Conservation (phyloP, 2,888 invertebrate genomes). For the Mesochorus sp. region DNA sequence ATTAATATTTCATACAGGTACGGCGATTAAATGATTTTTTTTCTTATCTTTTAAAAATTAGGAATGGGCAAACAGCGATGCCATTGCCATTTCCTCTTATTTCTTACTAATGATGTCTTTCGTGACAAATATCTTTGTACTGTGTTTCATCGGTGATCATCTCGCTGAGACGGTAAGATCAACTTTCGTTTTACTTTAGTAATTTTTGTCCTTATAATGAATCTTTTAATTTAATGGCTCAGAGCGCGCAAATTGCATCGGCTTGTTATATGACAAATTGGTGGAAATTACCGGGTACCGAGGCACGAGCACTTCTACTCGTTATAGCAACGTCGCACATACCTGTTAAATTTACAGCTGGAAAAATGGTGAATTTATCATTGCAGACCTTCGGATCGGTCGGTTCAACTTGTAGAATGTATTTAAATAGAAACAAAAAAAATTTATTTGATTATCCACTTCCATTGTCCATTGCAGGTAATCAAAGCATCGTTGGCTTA, state of each 20-base stretch:
- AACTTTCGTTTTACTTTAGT: background rate
- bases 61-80: conserved; percentile 21
- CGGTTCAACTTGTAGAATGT: conserved; percentile 36
- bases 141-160: conserved; percentile 59
- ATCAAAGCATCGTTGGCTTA: conserved; percentile 52
- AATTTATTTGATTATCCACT: background rate
- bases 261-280: conserved; percentile 67
- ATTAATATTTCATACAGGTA: too few species aligned
- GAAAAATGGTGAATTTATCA: conserved; percentile 62
- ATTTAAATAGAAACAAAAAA: background rate
- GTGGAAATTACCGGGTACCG: conserved; percentile 64
- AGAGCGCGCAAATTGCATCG: conserved; percentile 66
- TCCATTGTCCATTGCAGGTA: conserved; percentile 33
- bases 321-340: conserved; percentile 58
- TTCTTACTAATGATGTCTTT: conserved; percentile 7
- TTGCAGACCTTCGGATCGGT: conserved; percentile 63
- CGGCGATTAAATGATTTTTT: too few species aligned
- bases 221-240: background rate
- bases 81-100: conserved; percentile 14
- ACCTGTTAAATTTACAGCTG: conserved; percentile 55
- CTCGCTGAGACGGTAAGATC: conserved; percentile 52
- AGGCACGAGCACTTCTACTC: conserved; percentile 60
- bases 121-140: conserved; percentile 55
- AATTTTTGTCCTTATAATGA: too few species aligned
- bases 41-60: background rate